Base-by-base conservation (phyloP, 2,888 invertebrate genomes). In the Syrista parreyssii region DNA sequence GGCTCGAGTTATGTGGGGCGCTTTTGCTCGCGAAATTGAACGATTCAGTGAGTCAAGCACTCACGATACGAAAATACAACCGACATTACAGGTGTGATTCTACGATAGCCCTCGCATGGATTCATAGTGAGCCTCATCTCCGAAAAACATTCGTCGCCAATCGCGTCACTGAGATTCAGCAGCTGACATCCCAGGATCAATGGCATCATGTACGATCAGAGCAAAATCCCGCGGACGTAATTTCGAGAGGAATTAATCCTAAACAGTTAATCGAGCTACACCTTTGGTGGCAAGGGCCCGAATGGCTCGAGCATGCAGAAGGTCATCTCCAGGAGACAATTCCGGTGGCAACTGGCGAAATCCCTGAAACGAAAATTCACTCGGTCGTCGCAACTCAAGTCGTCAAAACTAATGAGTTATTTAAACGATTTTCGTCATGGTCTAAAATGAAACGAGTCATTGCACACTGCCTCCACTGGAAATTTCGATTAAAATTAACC, bases 181-280 rank as follows among this genome's bases (percentile, higher is more conserved):
- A 12, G 11, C 32, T 31, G 6, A 75, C 75, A 30, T 31, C 68
- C 4, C 30, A 9, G 12, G 32, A 9, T 31, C 12, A 75, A 23
- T 76, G 76, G 76, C 69, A 36, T 40, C 72, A 76, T 40, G 76
- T 76, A 9, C 12, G 78, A 1, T 82, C 84, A 1, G 74, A 80
- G 3, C 73, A 80, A 9, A 89, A 89, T 78, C 87, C 88, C 1
- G 89, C 88, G 6, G 87, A 88, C 69, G 74, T 84, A 34, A 83
- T 84, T 1, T 84, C 87, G 11, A 68, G 75, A n/a, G 79, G 79
- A 11, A 55, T 78, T 31, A 31, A 34, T 9, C 77, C 77, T 3
- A 32, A 32, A 3, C 36, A 79, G 12, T 75, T 76, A 31, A 35
- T 12, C 3, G 23, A 33, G 1, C 36, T 68, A 34, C 33, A n/a